phyloP scores from a whole-genome alignment of 2,888 invertebrate genomes.

The Parnassius apollo region DNA sequence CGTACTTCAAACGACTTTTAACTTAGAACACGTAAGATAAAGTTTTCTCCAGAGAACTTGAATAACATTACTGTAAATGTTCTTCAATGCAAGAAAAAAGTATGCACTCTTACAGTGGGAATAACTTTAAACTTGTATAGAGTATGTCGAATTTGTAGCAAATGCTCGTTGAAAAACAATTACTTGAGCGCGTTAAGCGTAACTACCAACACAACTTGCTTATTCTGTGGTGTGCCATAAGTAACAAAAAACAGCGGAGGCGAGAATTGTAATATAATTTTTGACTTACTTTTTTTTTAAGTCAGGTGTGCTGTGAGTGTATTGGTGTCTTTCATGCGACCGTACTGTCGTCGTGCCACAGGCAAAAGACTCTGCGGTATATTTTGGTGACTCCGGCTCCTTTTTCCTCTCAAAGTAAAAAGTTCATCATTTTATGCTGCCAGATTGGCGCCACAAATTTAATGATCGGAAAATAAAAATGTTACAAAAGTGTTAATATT shows the following conservation, averaged over 20 bases:
- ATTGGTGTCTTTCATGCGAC: no score
- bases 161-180: constrained; percentile 36
- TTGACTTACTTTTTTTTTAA: no score
- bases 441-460: no score
- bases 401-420: no score
- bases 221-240: constrained; percentile 1
- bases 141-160: constrained; percentile 32
- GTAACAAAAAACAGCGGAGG: not conserved
- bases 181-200: constrained; percentile 28
- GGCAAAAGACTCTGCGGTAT: no score
- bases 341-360: no score
- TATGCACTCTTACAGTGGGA: constrained; percentile 17
- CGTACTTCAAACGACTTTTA: not conserved
- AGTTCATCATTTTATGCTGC: no score
- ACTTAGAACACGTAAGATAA: not conserved
- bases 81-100: constrained; percentile 4
- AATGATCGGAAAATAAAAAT: no score
- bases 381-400: no score
- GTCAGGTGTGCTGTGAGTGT: no score
- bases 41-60: not conserved
- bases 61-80: constrained; percentile 1
- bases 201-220: constrained; percentile 18
- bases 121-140: constrained; percentile 37
- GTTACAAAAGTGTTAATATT: no score
- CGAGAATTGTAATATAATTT: no score